Evolutionary conservation across 2,888 invertebrate species (phyloP), one percentile per base, ranked within the genome.

Genomic region (Eustalomyia histrio): DNA sequence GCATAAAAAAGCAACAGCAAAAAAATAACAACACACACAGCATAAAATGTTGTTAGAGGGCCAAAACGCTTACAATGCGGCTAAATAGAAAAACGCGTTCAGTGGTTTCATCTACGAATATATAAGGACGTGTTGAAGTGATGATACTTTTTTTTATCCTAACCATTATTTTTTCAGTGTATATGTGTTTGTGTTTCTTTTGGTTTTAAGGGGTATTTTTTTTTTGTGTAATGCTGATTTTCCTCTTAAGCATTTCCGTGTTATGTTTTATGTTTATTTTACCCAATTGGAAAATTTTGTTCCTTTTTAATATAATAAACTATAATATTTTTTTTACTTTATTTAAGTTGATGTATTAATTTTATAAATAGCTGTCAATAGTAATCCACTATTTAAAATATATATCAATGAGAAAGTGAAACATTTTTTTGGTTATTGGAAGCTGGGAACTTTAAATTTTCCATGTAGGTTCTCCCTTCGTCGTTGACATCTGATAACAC

Each of bases 31-130:
- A 58, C n/a, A 69, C 53, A 65, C 50, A 47, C 53, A 71, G 67
- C 61, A 76, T 60, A 65, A 65, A 71, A 81, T 69, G 63, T 71
- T 78, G 68, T 81, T 76, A 57, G 55, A 71, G 71, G 67, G 81
- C 81, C 81, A 81, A 78, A 81, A 81, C 74, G 81, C 78, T 81
- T 81, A 81, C 74, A 67, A 78, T 78, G 78, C 78, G 78, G 78
- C 81, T 75, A 78, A 81, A 81, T 76, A 50, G 57, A 39, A 76
- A 74, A 80, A 76, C 76, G 68, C 78, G 69, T 81, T 81, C 74
- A 73, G 69, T 74, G 78, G 78, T 78, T 81, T 74, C 71, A 78
- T 71, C 71, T 78, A 75, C 71, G 76, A 76, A 68, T 64, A 58
- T 16, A 67, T 71, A 81, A 81, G 78, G 74, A 81, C 71, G 81